phyloP scores from a whole-genome alignment of 30 jellyfish, hydroid and myxozoan genomes.

The Haliclystus octoradiatus region DNA sequence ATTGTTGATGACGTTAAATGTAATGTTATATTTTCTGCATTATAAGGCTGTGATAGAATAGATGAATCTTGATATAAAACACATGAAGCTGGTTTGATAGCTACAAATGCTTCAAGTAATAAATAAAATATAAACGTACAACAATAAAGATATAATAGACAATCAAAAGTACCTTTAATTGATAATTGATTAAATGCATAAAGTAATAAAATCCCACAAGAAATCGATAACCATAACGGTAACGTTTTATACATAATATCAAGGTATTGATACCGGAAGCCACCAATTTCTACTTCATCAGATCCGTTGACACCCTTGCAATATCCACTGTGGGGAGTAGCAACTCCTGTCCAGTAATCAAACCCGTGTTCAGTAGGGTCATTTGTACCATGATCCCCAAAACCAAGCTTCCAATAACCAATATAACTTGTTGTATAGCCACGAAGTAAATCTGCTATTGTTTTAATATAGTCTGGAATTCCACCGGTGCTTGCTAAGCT shows the following conservation, averaged over 20 bases:
- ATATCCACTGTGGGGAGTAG: slow-evolving; percentile 36
- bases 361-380: slow-evolving; percentile 56
- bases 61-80: slow-evolving; percentile 26
- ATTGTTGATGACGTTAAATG: slow-evolving; percentile 22
- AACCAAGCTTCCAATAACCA: slow-evolving; percentile 73
- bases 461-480: slow-evolving; percentile 13
- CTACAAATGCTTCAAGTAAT: slow-evolving; percentile 22
- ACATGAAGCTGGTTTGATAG: slow-evolving; percentile 50
- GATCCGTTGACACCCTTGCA: slow-evolving; percentile 11
- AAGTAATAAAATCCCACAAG: not conserved
- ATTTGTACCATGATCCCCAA: slow-evolving; percentile 35
- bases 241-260: slow-evolving; percentile 19
- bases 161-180: slow-evolving; percentile 5
- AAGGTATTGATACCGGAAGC: slow-evolving; percentile 20
- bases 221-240: slow-evolving; percentile 33
- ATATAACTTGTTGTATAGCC: slow-evolving; percentile 27
- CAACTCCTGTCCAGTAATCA: slow-evolving; percentile 65
- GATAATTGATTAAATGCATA: slow-evolving; percentile 19
- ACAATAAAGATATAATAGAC: slow-evolving; percentile 20
- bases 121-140: slow-evolving; percentile 26
- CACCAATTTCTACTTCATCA: not conserved
- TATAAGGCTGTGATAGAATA: slow-evolving; percentile 54
- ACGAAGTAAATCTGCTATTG: slow-evolving; percentile 25
- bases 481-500: slow-evolving; percentile 78
- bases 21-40: slow-evolving; percentile 35